These are phyloP conservation scores for Agonopterix alstromeriana DNA, from an alignment of 2,888 invertebrate genomes.

Conservation along the genomic window DNA sequence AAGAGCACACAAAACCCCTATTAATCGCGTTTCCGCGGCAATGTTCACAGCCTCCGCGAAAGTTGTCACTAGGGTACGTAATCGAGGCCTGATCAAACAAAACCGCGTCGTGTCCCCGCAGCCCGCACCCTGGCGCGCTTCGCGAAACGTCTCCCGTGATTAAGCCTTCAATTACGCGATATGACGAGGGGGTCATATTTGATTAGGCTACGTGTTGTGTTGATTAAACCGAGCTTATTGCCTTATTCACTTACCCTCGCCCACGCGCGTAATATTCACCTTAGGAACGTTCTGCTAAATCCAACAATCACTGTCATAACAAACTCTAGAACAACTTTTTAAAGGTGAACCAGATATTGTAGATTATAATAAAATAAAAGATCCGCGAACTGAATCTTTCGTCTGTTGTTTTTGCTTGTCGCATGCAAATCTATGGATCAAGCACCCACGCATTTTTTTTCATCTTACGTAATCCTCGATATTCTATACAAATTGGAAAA, in stretches of 20 bases:
- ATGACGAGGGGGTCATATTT: constrained; percentile 73
- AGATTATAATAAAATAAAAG: too few relatives aligned
- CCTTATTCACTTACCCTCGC: constrained; percentile 61
- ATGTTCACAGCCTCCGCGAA: constrained; percentile 25
- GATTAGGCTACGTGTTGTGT: constrained; percentile 72
- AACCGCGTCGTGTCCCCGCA: constrained; percentile 26
- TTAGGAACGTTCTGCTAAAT: not conserved
- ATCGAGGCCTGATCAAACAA: constrained; percentile 62
- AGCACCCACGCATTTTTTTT: too few relatives aligned
- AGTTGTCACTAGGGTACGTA: constrained; percentile 40
- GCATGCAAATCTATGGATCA: too few relatives aligned
- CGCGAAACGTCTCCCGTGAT: constrained; percentile 64
- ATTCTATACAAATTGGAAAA: too few relatives aligned
- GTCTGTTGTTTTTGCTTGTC: too few relatives aligned
- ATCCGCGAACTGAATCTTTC: too few relatives aligned
- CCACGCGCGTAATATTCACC: constrained; percentile 31
- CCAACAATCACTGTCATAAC: constrained; percentile 11
- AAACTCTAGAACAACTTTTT: constrained; percentile 2
- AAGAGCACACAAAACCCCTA: not conserved
- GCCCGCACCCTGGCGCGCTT: constrained; percentile 31
- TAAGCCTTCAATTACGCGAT: constrained; percentile 72
- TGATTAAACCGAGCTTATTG: constrained; percentile 74
- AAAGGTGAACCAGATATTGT: too few relatives aligned
- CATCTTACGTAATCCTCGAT: too few relatives aligned
- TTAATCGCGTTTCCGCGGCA: not conserved